Percentiles rank a stretch among this genome's conserved stretches.
phyloP scores from a whole-genome alignment of 2,797 vertebrate species.

The Taeniopygia guttata region DNA sequence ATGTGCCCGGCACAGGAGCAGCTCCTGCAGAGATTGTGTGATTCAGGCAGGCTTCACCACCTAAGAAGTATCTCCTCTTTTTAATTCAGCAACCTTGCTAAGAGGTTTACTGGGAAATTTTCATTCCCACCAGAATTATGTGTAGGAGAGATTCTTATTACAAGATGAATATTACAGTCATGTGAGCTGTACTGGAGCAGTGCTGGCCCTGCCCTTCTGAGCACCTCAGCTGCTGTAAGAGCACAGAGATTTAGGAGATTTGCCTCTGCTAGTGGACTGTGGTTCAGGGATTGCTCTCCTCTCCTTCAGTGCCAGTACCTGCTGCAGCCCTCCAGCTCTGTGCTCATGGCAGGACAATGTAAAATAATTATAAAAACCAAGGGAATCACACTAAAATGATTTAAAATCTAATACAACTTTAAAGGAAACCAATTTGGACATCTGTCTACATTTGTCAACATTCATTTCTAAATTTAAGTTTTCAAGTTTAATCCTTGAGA shows the following conservation, averaged over 20 bases:
- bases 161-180: neutral
- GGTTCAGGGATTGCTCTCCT: neutral
- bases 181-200: neutral
- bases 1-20: neutral
- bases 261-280: neutral
- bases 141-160: neutral
- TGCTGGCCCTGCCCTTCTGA: neutral
- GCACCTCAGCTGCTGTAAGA: neutral
- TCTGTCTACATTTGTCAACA: neutral
- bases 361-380: neutral
- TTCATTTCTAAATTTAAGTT: neutral
- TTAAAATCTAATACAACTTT: neutral
- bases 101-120: conserved; percentile 16
- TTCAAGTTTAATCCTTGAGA: neutral
- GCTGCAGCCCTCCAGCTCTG: neutral
- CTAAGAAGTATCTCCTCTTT: neutral
- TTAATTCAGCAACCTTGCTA: neutral
- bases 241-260: neutral
- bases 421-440: neutral
- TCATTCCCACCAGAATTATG: neutral
- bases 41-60: neutral
- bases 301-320: neutral
- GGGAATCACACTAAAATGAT: neutral
- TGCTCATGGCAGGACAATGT: neutral
- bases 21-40: neutral